These are phyloP conservation scores for Siderastrea siderea DNA, from an alignment of 92 coral and sea anemone species.

Conservation along the genomic window DNA sequence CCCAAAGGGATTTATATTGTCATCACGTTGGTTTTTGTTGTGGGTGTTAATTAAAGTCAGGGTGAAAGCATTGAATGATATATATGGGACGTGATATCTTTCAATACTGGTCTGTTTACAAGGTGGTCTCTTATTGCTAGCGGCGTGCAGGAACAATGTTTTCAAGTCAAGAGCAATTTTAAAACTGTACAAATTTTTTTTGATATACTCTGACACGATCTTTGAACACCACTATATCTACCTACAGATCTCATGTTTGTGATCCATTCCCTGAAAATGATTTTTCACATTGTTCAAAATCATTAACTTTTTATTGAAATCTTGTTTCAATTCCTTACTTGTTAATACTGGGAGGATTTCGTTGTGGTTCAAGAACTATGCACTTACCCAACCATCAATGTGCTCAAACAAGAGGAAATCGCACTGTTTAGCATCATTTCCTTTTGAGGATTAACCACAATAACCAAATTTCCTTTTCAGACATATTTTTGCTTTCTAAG, in stretches of 20 bases:
- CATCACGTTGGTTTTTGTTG: conserved; percentile 76
- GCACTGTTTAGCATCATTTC: conserved; percentile 3
- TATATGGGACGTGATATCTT: conserved; percentile 13
- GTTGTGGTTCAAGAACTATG: not conserved
- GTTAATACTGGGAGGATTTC: not conserved
- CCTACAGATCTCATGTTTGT: not conserved
- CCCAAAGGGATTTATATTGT: conserved; percentile 79
- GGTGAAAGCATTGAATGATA: conserved; percentile 48
- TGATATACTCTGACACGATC: not conserved
- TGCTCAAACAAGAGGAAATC: conserved; percentile 2
- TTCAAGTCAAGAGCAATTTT: too few species aligned
- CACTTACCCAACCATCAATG: not conserved
- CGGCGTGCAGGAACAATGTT: not conserved
- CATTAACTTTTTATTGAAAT: not conserved
- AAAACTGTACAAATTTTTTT: not conserved
- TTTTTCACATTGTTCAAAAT: not conserved
- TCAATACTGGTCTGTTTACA: conserved; percentile 13
- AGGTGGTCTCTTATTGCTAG: conserved; percentile 29
- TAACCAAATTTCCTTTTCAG: conserved; percentile 30
- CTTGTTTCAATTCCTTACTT: not conserved
- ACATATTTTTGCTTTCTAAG: conserved; percentile 14
- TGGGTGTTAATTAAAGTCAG: conserved; percentile 77
- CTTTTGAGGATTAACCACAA: conserved; percentile 1
- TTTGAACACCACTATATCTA: not conserved
- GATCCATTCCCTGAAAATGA: not conserved